Base-by-base conservation (phyloP, 2,797 vertebrate genomes). In the Buceros bicornis region DNA sequence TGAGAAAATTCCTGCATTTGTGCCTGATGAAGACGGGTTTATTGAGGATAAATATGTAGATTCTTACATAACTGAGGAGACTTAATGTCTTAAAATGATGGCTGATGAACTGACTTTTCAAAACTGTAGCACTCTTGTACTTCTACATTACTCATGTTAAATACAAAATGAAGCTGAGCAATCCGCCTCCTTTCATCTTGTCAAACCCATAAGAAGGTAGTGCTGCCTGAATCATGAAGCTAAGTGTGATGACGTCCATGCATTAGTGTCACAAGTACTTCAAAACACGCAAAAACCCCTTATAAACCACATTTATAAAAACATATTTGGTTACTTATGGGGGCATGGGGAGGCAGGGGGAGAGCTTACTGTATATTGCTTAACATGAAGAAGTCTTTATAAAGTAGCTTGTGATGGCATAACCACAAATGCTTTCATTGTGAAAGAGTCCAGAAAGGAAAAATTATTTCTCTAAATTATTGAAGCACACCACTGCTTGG, bases 31-130 rank as follows among this genome's bases (percentile, higher is more conserved):
- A 51, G 99, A 99, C 71, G 99, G 97, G 43, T 99, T 98, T 96
- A 99, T 98, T 97, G 99, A 99, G 95, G 99, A 99, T 79, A 98
- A 98, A 42, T 99, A 99, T 60, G 99, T 99, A 84, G 98, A 98
- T 74, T 78, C 97, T 18, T 97, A 97, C 10, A 98, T 96, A 97
- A 83, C 53, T 40, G 95, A 98, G 58, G 83, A 97, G 73, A 78
- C 13, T 67, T 97, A 91, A 95, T 48, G 69, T 76, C 40, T 69
- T 92, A 87, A 53, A 22, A 42, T 54, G 71, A 56, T 0, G 11
- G 37, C 71, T 31, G 16, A 72, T 37, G 26, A 82, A 85, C 42
- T 73, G 67, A 89, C 54, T 81, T 87, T 84, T 92, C 19, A 66
- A 92, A 94, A 74, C 60, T 1, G 3, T 45, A 60, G 25, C 33